A percentile compares a stretch with the other conserved stretches of the same genome.
Evolutionary conservation across 2,888 invertebrate species (phyloP).

Genomic region (Drosophila heteroneura): DNA sequence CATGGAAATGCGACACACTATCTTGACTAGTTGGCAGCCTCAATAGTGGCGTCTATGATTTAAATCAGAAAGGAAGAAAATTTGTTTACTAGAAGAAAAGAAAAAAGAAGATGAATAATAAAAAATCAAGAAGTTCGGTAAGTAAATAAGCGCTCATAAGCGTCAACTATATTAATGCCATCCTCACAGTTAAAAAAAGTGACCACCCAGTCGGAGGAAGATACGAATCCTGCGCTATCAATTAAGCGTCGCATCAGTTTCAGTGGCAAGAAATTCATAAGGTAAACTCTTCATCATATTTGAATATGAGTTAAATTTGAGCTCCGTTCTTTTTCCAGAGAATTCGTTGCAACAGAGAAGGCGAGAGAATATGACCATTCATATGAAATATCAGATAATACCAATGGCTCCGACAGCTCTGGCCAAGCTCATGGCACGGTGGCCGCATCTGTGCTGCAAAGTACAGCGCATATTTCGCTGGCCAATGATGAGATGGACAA

Average conservation of each 20-base stretch:
- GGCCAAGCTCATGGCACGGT: conserved; percentile 23
- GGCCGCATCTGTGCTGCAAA: conserved; percentile 36
- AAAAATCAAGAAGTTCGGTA: conserved; percentile 59
- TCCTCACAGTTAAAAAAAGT: conserved; percentile 46
- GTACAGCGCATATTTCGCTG: conserved; percentile 21
- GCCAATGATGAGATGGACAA: conserved; percentile 30
- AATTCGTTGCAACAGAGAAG: conserved; percentile 60
- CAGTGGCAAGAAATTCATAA: conserved; percentile 65
- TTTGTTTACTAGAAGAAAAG: not conserved
- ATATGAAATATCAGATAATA: conserved; percentile 66
- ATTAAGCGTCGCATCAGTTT: conserved; percentile 68
- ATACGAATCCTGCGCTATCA: conserved; percentile 8
- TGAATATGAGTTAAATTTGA: not conserved
- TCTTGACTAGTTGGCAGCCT: conserved; percentile 27
- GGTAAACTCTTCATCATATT: conserved; percentile 32
- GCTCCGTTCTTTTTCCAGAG: conserved; percentile 30
- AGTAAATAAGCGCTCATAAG: conserved; percentile 2
- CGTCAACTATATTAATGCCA: not conserved
- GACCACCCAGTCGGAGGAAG: conserved; percentile 23
- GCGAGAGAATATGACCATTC: conserved; percentile 59
- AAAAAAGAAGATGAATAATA: conserved; percentile 44
- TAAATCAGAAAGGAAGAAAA: conserved; percentile 23
- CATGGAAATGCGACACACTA: not conserved
- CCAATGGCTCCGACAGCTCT: conserved; percentile 54
- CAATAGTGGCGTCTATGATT: conserved; percentile 44